Evolutionary conservation across 2,888 invertebrate species (phyloP), one percentile per base, ranked within the genome.

Genomic region (Lomographa bimaculata): DNA sequence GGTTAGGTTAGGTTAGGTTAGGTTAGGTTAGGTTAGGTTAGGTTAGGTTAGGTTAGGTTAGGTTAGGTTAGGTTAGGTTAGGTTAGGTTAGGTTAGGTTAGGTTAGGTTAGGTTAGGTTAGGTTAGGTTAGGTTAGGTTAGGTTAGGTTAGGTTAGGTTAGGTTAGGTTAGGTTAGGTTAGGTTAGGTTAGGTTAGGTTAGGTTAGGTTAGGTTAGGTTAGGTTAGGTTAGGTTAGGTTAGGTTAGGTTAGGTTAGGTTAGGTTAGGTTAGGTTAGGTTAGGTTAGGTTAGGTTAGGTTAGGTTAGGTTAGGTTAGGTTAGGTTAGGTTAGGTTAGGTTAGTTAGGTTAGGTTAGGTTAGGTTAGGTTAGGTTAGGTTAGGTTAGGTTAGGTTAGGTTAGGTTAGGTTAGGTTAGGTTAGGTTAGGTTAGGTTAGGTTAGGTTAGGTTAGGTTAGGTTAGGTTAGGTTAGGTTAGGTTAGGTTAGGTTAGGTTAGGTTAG

Each of bases 251-350:
- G 26, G 26, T 26, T 26, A 16, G 26, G 26, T 26, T 26, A 26
- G 26, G 26, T 26, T 26, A 24, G 26, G 26, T 26, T 25, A 25
- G 25, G 25, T 25, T 25, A 25, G 26, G 26, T 26, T 28, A 28
- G 27, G 27, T 28, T 28, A 28, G 27, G 27, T 28, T 28, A 18
- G 27, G 27, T 28, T 28, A 28, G 27, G 27, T 28, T 28, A 28
- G 27, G 27, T 28, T 28, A 28, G 27, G 27, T 28, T 28, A 28
- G 27, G 27, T 28, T 28, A 28, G 27, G 27, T 28, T 28, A 28
- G 27, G 17, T 28, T 18, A 18, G 27, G 17, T 28, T 18, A 17
- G 27, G 17, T 28, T 18, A 18, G 17, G n/a, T n/a, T n/a, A n/a
- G n/a, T 28, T 18, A 18, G 27, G 17, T 28, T 18, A 10, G 27